Evolutionary conservation across 2,888 invertebrate species (phyloP).

Genomic region (Acronicta alni): DNA sequence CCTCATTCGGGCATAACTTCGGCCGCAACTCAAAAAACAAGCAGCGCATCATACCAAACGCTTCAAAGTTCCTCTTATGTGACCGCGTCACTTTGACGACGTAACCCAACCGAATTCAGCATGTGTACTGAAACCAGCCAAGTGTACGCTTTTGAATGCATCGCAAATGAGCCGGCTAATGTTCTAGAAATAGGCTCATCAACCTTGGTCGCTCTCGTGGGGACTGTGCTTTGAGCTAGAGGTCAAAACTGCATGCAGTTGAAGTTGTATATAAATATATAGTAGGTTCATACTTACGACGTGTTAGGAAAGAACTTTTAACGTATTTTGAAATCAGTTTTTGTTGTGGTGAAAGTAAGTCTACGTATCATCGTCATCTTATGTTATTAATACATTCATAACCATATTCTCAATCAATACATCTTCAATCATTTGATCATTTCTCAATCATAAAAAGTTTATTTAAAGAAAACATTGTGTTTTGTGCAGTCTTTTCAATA

Average conservation of each 20-base stretch:
- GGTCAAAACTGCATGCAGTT: neutral
- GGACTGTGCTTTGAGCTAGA: constrained; percentile 1
- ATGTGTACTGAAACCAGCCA: constrained; percentile 30
- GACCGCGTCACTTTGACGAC: constrained; percentile 36
- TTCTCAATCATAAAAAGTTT: too few relatives aligned
- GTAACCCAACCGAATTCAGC: constrained; percentile 29
- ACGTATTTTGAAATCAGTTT: too few relatives aligned
- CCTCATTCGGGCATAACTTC: neutral
- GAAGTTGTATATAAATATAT: too few relatives aligned
- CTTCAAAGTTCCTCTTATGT: constrained; percentile 21
- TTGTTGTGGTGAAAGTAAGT: too few relatives aligned
- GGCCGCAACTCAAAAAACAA: constrained; percentile 10
- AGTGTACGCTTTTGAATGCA: constrained; percentile 45
- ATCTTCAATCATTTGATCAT: too few relatives aligned
- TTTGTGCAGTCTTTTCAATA: too few relatives aligned
- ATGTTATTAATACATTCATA: too few relatives aligned
- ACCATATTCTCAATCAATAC: too few relatives aligned
- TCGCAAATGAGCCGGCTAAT: constrained; percentile 53
- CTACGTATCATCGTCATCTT: too few relatives aligned
- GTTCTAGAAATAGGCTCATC: constrained; percentile 42
- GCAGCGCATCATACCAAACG: constrained; percentile 2
- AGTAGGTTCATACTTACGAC: too few relatives aligned
- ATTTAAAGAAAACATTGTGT: too few relatives aligned
- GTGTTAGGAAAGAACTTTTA: too few relatives aligned
- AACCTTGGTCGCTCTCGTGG: constrained; percentile 17